These are phyloP conservation scores for Heliconius ethilla DNA, from an alignment of 2,888 invertebrate species.

Conservation along the genomic window DNA sequence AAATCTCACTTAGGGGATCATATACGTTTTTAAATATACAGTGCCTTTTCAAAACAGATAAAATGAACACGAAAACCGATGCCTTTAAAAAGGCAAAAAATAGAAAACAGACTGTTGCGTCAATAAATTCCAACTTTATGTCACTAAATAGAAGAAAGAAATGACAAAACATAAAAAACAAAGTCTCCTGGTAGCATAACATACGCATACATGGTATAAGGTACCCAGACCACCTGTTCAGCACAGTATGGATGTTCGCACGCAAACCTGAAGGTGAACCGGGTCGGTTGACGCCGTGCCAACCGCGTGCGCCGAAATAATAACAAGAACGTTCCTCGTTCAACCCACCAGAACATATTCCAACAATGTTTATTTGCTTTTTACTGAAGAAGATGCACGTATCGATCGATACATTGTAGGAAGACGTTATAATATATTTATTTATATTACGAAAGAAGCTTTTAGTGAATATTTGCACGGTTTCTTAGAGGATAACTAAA, in stretches of 20 bases:
- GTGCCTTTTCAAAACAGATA: too few species aligned
- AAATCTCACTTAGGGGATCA: background rate
- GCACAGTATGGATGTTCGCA: conserved; percentile 29
- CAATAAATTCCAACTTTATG: background rate
- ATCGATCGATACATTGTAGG: conserved; percentile 14
- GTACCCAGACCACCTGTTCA: conserved; percentile 36
- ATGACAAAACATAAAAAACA: conserved; percentile 31
- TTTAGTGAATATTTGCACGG: background rate
- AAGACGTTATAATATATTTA: background rate
- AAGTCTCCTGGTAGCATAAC: too few species aligned
- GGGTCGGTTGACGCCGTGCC: conserved; percentile 69
- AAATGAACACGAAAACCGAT: too few species aligned
- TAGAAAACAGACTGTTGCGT: background rate
- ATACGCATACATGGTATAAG: conserved; percentile 19
- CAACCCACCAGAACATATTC: conserved; percentile 41
- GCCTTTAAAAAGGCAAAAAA: background rate
- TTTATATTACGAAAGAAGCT: background rate
- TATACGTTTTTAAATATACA: background rate
- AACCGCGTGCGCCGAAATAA: conserved; percentile 63
- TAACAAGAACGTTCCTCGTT: conserved; percentile 52
- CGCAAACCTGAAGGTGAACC: conserved; percentile 66
- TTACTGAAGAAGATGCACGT: conserved; percentile 29
- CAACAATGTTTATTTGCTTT: conserved; percentile 43
- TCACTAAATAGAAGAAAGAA: background rate
- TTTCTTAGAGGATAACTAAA: background rate